A percentile compares a stretch with the other conserved stretches of the same genome.
Conservation (phyloP, 2,113 vertebrate genomes). For the Glaucomys volans region DNA sequence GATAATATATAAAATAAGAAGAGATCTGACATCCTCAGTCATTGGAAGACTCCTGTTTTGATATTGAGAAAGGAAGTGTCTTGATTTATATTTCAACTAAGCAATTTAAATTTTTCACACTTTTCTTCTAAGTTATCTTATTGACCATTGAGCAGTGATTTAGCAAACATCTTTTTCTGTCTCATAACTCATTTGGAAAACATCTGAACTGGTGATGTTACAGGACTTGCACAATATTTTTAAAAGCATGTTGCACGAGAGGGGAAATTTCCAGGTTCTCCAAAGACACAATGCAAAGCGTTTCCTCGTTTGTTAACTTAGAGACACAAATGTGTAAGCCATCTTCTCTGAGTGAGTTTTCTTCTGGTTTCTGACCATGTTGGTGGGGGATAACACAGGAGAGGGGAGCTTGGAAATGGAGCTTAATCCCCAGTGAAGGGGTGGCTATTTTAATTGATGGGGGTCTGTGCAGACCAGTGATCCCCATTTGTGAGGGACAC, state of each 20-base stretch:
- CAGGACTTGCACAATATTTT: background rate
- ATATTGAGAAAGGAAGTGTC: background rate
- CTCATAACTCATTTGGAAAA: conserved; percentile 38
- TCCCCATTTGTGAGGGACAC: background rate
- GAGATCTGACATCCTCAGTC: background rate
- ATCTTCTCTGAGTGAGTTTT: background rate
- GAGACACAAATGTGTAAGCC: background rate
- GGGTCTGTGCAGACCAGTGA: background rate
- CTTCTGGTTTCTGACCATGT: background rate
- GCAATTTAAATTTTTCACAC: conserved; percentile 21
- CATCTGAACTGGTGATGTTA: background rate
- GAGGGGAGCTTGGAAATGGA: background rate
- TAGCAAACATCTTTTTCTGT: background rate
- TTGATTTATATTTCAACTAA: background rate
- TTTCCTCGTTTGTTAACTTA: background rate
- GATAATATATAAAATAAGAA: background rate
- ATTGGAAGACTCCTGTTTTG: background rate
- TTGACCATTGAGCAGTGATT: background rate
- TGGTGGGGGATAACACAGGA: background rate
- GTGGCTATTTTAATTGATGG: background rate
- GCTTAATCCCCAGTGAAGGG: background rate
- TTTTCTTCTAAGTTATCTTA: background rate
- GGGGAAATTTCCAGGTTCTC: background rate
- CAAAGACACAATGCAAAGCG: background rate
- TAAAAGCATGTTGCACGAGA: background rate